Evolutionary conservation across 2,113 vertebrate genomes (phyloP).

Genomic region (Campylorhamphus procurvoides): DNA sequence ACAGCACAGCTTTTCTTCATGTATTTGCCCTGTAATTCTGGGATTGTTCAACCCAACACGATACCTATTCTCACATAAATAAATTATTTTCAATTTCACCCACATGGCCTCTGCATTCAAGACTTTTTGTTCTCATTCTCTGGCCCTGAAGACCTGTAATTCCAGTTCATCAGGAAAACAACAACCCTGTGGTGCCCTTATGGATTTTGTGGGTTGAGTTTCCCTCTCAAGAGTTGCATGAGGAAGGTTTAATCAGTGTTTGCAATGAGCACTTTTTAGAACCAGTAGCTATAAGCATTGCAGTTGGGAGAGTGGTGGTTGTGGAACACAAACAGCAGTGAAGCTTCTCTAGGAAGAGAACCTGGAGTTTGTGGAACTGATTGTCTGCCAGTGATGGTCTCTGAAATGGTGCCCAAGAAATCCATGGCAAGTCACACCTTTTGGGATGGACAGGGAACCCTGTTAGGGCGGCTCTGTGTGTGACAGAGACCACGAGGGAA

Average conservation of each 20-base stretch:
- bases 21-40: background rate
- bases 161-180: background rate
- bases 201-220: background rate
- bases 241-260: background rate
- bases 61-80: background rate
- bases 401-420: background rate
- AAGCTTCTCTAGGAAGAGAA: background rate
- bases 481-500: background rate
- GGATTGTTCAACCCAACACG: background rate
- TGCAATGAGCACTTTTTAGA: background rate
- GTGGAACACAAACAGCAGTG: background rate
- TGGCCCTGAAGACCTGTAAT: background rate
- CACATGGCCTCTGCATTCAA: background rate
- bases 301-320: background rate
- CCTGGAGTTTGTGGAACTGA: background rate
- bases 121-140: background rate
- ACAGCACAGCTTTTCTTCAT: background rate
- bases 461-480: background rate
- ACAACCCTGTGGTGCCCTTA: background rate
- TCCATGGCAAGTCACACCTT: background rate
- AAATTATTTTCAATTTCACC: background rate
- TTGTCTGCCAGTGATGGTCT: background rate
- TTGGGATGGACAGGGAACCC: background rate
- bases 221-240: background rate
- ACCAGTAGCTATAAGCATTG: background rate